phyloP scores from a whole-genome alignment of 53 echinoderm and acorn worm species.

The Paelopatides confundens region DNA sequence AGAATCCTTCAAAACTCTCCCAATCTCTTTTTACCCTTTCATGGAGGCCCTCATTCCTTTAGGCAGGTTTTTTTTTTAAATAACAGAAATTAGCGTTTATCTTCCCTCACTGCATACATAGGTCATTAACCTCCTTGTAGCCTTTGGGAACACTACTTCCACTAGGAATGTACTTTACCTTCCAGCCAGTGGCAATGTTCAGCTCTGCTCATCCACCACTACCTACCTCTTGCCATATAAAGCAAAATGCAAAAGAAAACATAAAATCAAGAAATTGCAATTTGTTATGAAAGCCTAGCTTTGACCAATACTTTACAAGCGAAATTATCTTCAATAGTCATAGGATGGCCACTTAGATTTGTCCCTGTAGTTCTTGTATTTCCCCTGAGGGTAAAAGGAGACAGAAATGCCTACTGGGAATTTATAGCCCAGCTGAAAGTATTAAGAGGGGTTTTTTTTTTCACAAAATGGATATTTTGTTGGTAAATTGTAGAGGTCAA shows the following conservation, averaged over 20 bases:
- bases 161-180: slow-evolving; percentile 12
- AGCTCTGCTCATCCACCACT: neutral
- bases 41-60: slow-evolving; percentile 7
- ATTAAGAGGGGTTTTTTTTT: neutral
- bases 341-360: neutral
- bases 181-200: neutral
- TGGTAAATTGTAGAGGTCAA: neutral
- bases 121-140: slow-evolving; percentile 30
- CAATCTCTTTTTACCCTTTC: neutral
- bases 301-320: neutral
- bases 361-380: neutral
- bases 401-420: neutral
- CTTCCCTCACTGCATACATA: neutral
- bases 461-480: neutral
- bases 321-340: neutral
- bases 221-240: slow-evolving; percentile 19
- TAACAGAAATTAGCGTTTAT: slow-evolving; percentile 43
- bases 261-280: neutral
- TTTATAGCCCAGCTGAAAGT: neutral
- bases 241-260: neutral
- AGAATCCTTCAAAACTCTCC: neutral
- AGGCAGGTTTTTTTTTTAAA: slow-evolving; percentile 31
- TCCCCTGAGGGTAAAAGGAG: slow-evolving; percentile 10
- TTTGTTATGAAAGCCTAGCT: slow-evolving; percentile 1
- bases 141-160: neutral